Evolutionary conservation across 2,113 vertebrate species (phyloP).

Genomic region (Eurypyga helias): DNA sequence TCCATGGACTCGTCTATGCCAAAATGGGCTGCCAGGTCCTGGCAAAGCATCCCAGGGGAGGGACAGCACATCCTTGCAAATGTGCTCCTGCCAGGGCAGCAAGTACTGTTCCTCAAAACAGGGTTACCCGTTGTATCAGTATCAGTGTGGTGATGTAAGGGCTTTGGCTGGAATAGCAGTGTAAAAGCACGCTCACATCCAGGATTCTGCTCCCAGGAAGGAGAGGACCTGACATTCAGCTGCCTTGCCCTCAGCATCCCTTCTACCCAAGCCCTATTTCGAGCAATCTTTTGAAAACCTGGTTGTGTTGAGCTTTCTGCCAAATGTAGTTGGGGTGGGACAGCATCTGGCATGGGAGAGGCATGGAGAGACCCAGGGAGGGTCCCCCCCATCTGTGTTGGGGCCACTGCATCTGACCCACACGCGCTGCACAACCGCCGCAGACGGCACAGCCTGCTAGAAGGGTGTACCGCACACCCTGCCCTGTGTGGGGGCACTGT

Average conservation of each 20-base stretch:
- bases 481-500: accelerated
- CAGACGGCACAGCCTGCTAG: background rate
- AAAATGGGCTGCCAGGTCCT: background rate
- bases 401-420: background rate
- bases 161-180: background rate
- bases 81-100: background rate
- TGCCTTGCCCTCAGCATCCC: background rate
- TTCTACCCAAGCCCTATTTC: background rate
- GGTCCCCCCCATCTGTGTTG: background rate
- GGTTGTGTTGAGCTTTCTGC: background rate
- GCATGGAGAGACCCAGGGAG: background rate
- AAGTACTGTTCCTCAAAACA: background rate
- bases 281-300: background rate
- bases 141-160: background rate
- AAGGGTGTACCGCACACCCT: background rate
- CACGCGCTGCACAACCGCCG: accelerated
- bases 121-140: background rate
- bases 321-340: background rate
- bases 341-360: background rate
- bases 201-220: background rate
- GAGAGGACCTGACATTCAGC: background rate
- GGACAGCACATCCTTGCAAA: background rate
- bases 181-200: background rate
- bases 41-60: background rate
- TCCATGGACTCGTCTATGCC: background rate